Evolutionary conservation across 2,797 vertebrate species (phyloP).

Genomic region (Heterohyrax brucei): DNA sequence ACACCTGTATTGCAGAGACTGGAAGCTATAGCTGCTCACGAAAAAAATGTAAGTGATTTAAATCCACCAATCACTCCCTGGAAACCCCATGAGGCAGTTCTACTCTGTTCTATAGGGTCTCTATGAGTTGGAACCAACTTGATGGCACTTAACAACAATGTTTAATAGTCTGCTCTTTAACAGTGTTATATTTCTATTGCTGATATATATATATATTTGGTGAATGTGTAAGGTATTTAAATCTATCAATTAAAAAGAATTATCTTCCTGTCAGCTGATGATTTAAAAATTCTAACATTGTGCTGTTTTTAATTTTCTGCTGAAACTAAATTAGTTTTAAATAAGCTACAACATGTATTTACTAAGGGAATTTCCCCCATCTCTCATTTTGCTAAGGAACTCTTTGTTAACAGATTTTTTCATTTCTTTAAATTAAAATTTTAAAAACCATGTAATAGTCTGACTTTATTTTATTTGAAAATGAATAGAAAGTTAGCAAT

Average conservation of each 20-base stretch:
- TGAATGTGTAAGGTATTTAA: no score
- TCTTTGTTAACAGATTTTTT: neutral
- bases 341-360: neutral
- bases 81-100: no score
- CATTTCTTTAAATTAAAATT: neutral
- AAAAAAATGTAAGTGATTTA: no score
- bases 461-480: neutral
- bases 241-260: neutral
- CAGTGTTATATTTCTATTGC: neutral
- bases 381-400: neutral
- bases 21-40: no score
- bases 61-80: no score
- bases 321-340: neutral
- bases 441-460: neutral
- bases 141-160: neutral
- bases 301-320: slow-evolving; percentile 11
- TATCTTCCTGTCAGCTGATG: neutral
- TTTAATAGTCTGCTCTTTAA: slow-evolving; percentile 29
- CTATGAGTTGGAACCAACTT: neutral
- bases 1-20: no score
- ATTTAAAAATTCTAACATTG: slow-evolving; percentile 56
- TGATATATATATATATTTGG: no score
- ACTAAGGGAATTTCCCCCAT: neutral
- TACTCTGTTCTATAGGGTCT: neutral
- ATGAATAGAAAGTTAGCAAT: neutral